These are phyloP conservation scores for Flexamia atlantica DNA, from an alignment of 2,888 invertebrate genomes.

Conservation along the genomic window DNA sequence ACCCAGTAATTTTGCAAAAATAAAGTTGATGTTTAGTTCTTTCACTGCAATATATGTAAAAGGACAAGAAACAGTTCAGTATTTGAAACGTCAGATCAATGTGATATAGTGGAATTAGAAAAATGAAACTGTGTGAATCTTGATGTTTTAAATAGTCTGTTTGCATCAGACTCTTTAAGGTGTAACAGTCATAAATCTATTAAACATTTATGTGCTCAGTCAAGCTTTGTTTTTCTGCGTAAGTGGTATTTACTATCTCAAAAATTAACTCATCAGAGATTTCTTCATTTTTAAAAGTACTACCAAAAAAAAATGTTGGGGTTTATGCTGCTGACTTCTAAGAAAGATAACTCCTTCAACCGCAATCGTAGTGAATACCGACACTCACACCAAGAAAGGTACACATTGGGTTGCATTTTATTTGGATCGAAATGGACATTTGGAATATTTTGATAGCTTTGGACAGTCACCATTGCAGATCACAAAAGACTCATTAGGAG, in stretches of 20 bases:
- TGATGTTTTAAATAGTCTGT: too few species aligned
- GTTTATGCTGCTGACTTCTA: constrained; percentile 6
- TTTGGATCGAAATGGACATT: too few species aligned
- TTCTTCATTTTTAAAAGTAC: neutral
- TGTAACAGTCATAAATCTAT: too few species aligned
- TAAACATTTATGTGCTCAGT: neutral
- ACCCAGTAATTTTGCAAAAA: neutral
- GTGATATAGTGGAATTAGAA: neutral
- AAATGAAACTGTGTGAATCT: neutral
- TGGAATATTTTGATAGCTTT: constrained; percentile 25
- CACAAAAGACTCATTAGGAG: neutral
- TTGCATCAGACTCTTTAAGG: too few species aligned
- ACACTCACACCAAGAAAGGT: constrained; percentile 3
- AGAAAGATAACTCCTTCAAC: neutral
- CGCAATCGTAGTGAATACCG: constrained; percentile 12
- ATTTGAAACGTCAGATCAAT: neutral
- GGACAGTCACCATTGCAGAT: neutral
- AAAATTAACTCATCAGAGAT: neutral
- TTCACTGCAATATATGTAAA: too few species aligned
- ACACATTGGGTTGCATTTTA: too few species aligned
- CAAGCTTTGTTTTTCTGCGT: neutral
- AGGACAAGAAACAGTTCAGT: neutral
- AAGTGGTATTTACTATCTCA: constrained; percentile 23
- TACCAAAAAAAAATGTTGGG: neutral
- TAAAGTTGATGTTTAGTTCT: neutral